Conservation (phyloP, 2,797 vertebrate genomes). For the Pangasius sanitwongsei region DNA sequence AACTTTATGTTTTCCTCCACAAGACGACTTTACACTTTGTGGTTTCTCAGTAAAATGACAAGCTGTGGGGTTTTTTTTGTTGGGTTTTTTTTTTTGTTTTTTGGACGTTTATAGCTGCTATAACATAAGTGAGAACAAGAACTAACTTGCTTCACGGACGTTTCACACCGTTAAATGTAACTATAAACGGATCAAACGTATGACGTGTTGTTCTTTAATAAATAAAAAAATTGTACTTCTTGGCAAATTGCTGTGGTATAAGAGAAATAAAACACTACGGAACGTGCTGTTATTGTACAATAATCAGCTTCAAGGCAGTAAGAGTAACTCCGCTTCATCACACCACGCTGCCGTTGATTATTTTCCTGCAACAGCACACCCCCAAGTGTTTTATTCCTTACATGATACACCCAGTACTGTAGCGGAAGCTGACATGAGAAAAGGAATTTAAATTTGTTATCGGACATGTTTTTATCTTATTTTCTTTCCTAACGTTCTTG, state of each 20-base stretch:
- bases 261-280: background rate
- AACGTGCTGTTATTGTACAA: background rate
- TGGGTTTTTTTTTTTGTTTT: background rate
- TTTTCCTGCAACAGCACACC: background rate
- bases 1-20: too few species aligned
- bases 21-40: too few species aligned
- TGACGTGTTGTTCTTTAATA: background rate
- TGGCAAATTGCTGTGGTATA: background rate
- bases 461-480: background rate
- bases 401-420: background rate
- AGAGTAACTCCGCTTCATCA: background rate
- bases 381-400: background rate
- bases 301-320: background rate
- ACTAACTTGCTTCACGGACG: background rate
- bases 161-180: background rate
- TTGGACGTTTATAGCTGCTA: background rate
- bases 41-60: background rate
- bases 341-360: background rate
- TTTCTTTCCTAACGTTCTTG: background rate
- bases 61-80: too few species aligned
- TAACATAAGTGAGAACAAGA: background rate
- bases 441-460: background rate
- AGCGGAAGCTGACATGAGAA: background rate
- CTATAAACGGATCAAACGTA: background rate
- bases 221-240: background rate